These are phyloP conservation scores for Venustaconcha ellipsiformis DNA, from an alignment of 1,140 invertebrate species.

Conservation along the genomic window DNA sequence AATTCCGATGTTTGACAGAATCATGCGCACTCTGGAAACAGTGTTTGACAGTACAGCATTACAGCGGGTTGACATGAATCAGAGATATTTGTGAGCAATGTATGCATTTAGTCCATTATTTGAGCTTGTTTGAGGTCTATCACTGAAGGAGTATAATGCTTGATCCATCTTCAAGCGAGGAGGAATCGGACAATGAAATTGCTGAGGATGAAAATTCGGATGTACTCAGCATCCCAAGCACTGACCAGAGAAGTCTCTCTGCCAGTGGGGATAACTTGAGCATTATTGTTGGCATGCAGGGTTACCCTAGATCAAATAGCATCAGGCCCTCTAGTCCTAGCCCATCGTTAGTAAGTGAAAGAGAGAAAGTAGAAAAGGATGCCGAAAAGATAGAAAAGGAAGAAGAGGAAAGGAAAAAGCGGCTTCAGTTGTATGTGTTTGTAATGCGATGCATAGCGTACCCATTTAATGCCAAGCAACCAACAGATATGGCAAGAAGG, in stretches of 20 bases:
- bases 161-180: constrained; percentile 73
- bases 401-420: constrained; percentile 65
- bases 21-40: no score
- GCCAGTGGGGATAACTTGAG: constrained; percentile 70
- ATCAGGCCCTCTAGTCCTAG: constrained; percentile 85
- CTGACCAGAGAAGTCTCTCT: constrained; percentile 66
- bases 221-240: constrained; percentile 64
- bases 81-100: no score
- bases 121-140: no score
- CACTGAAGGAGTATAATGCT: constrained; percentile 63
- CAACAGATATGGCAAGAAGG: constrained; percentile 90
- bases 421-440: constrained; percentile 97
- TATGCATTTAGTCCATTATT: no score
- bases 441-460: constrained; percentile 98
- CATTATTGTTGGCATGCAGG: constrained; percentile 54
- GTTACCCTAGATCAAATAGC: constrained; percentile 71
- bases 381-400: constrained; percentile 65
- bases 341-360: constrained; percentile 84
- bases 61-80: no score
- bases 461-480: constrained; percentile 99
- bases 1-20: no score
- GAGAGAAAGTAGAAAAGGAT: constrained; percentile 68
- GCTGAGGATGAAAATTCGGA: constrained; percentile 71
- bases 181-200: constrained; percentile 65
- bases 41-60: no score